phyloP scores from a whole-genome alignment of 2,888 invertebrate genomes.

The Sycophila texana region DNA sequence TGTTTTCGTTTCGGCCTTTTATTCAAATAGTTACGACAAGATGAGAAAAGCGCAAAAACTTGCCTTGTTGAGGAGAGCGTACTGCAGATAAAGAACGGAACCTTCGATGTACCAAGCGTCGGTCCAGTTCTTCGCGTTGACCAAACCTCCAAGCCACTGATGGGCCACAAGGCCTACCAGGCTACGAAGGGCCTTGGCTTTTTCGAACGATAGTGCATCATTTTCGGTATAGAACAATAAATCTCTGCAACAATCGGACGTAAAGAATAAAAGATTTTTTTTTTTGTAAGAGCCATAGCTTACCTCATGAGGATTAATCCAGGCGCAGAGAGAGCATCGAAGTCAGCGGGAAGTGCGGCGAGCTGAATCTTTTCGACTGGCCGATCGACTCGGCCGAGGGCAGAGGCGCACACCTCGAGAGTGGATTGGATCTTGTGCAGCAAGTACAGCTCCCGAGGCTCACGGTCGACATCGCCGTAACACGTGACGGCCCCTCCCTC shows the following conservation, averaged over 20 bases:
- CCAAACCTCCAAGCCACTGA: constrained; percentile 77
- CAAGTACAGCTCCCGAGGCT: constrained; percentile 60
- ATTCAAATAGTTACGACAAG: too few species aligned
- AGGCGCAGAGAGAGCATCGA: constrained; percentile 59
- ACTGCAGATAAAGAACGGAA: constrained; percentile 77
- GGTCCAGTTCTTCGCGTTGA: constrained; percentile 69
- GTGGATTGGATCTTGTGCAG: constrained; percentile 60
- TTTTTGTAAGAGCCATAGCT: background rate
- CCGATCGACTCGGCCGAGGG: constrained; percentile 62
- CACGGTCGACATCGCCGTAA: constrained; percentile 56
- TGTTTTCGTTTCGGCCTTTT: constrained; percentile 11
- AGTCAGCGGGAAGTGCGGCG: constrained; percentile 61
- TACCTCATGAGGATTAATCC: constrained; percentile 62
- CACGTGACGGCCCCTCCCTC: constrained; percentile 23
- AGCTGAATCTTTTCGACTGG: constrained; percentile 66
- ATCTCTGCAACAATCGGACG: constrained; percentile 58
- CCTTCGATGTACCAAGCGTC: constrained; percentile 75
- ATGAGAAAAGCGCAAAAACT: constrained; percentile 47
- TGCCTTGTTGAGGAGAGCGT: constrained; percentile 69
- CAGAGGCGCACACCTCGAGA: constrained; percentile 57
- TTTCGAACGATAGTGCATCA: constrained; percentile 61
- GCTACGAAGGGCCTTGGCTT: constrained; percentile 61
- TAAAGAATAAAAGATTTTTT: too few species aligned
- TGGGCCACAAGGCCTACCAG: constrained; percentile 71
- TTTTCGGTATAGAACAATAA: constrained; percentile 62